These are phyloP conservation scores for Philotrypesis tridentata DNA, from an alignment of 1,140 invertebrate genomes.

Conservation along the genomic window DNA sequence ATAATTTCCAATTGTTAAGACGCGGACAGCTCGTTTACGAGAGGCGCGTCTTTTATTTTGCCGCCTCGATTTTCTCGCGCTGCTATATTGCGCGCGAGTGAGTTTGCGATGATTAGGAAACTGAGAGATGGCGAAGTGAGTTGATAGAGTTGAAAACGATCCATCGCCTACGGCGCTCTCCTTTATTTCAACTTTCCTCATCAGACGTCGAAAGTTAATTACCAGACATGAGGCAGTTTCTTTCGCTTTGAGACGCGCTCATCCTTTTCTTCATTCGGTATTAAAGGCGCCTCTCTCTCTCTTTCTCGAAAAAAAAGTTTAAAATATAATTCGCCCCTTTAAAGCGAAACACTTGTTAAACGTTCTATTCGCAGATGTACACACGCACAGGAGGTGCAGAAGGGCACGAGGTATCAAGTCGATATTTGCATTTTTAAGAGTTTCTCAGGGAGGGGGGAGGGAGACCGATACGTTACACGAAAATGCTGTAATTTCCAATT, in stretches of 20 bases:
- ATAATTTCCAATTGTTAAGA: too few relatives aligned
- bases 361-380: too few relatives aligned
- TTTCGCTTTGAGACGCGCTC: not conserved
- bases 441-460: too few relatives aligned
- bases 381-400: too few relatives aligned
- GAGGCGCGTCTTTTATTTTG: not conserved
- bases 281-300: not conserved
- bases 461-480: too few relatives aligned
- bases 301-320: too few relatives aligned
- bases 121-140: not conserved
- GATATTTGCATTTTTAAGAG: too few relatives aligned
- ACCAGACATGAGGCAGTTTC: not conserved
- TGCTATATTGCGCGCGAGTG: not conserved
- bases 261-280: not conserved
- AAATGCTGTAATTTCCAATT: not conserved
- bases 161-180: not conserved
- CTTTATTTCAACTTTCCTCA: conserved; percentile 9
- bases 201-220: conserved; percentile 12
- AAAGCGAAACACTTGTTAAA: too few relatives aligned
- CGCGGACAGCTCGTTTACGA: too few relatives aligned
- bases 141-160: not conserved
- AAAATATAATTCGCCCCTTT: too few relatives aligned
- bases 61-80: not conserved
- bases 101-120: not conserved
- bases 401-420: too few relatives aligned